Evolutionary conservation across 2,888 invertebrate genomes (phyloP).

Genomic region (Halictus ligatus): DNA sequence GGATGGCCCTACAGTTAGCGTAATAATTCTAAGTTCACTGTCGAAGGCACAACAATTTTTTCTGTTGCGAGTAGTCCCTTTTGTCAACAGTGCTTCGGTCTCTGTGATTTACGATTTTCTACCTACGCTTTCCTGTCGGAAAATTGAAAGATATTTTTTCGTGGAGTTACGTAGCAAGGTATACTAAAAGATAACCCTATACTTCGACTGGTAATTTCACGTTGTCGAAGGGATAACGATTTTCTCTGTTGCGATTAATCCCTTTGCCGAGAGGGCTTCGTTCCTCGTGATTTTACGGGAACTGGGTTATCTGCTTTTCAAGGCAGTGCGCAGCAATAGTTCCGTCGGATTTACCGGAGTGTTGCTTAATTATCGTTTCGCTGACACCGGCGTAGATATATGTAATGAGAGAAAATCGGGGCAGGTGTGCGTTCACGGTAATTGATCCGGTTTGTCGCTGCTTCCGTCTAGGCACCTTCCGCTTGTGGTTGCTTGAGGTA

Average conservation of each 20-base stretch:
- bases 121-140: background rate
- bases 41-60: too few relatives aligned
- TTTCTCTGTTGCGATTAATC: conserved; percentile 17
- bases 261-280: conserved; percentile 15
- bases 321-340: conserved; percentile 46
- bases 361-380: conserved; percentile 58
- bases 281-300: conserved; percentile 42
- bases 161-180: background rate
- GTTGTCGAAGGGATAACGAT: conserved; percentile 18
- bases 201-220: conserved; percentile 8
- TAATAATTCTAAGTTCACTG: background rate
- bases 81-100: background rate
- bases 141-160: background rate
- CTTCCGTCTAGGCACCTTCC: background rate
- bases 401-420: conserved; percentile 36
- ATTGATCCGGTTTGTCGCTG: conserved; percentile 33
- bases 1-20: background rate
- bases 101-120: background rate
- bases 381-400: conserved; percentile 27
- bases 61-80: background rate
- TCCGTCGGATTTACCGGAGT: conserved; percentile 49
- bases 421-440: conserved; percentile 9
- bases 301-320: conserved; percentile 56
- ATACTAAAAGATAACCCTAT: background rate
- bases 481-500: conserved; percentile 14